Evolutionary conservation across 2,113 vertebrate genomes (phyloP), one percentile per base, ranked within the genome.

Genomic region (Trichechus manatus): DNA sequence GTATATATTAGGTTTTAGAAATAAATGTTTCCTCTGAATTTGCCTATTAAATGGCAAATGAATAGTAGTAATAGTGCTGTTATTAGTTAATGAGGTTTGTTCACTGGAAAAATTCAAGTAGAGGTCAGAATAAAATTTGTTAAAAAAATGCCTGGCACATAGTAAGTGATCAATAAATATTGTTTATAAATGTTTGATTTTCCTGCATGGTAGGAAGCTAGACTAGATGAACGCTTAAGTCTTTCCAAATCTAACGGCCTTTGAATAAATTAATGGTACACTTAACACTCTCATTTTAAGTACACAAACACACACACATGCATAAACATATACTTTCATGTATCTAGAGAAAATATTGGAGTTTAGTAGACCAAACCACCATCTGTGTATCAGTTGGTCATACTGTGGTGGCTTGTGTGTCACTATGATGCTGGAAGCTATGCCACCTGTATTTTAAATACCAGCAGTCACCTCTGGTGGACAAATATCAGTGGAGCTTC

Each of bases 1-100:
- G 19, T 63, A 53, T 25, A 61, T 36, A 44, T n/a, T 89, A 9
- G 19, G 9, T 68, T 91, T 31, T 19, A 39, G n/a, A 95, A 87
- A 59, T 88, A 86, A 89, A 80, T 77, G 36, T 0, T 83, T 91
- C 42, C 36, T 87, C 23, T 80, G 17, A 39, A 90, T 95, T 95
- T 91, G 8, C 6, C 72, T 87, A 61, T 80, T 64, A 59, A 92
- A 68, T 50, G 33, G 5, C 0, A 93, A 95, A 66, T 78, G 9
- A 96, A 59, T 66, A 74, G 15, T n/a, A 77, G 1, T 53, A 74
- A 64, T 74, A 66, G 15, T 47, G 79, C 3, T 68, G 47, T 15
- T 78, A 31, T 25, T 10, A 91, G 72, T 81, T 84, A 88, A 87
- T 91, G 61, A 89, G 1, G 79, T 31, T 31, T 87, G 17, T 9